phyloP scores from a whole-genome alignment of 2,797 vertebrate genomes.

The Malurus splendens region DNA sequence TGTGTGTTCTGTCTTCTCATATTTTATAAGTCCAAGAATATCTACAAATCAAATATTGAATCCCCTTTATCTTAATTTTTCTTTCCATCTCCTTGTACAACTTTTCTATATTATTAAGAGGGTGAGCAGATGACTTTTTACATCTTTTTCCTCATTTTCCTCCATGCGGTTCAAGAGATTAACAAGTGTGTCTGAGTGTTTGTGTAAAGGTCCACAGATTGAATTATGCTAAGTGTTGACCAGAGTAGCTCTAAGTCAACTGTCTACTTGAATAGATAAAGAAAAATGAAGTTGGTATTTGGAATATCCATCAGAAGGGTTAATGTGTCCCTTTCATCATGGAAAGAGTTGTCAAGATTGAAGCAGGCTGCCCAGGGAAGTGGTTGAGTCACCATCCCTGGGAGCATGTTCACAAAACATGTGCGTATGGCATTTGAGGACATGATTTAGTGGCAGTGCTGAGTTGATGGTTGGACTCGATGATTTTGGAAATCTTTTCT shows the following conservation, averaged over 20 bases:
- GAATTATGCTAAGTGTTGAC: background rate
- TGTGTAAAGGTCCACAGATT: background rate
- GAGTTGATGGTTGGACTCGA: background rate
- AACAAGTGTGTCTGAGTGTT: accelerated
- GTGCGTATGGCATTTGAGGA: background rate
- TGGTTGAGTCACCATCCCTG: background rate
- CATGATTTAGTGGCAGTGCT: accelerated
- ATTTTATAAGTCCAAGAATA: background rate
- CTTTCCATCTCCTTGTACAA: background rate
- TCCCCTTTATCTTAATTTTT: background rate
- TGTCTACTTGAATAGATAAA: background rate
- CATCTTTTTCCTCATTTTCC: background rate
- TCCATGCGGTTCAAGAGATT: background rate
- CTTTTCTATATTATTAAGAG: background rate
- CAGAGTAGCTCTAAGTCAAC: background rate
- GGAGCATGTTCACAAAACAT: background rate
- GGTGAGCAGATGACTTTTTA: background rate
- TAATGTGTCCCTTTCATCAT: background rate
- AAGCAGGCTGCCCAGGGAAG: background rate
- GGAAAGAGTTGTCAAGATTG: background rate
- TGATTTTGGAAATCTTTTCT: background rate
- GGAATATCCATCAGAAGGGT: background rate
- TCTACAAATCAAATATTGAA: background rate
- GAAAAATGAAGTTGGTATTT: background rate
- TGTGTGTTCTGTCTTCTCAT: background rate